Base-by-base conservation (phyloP, 2,113 vertebrate species). In the Potamarius usumacintae region DNA sequence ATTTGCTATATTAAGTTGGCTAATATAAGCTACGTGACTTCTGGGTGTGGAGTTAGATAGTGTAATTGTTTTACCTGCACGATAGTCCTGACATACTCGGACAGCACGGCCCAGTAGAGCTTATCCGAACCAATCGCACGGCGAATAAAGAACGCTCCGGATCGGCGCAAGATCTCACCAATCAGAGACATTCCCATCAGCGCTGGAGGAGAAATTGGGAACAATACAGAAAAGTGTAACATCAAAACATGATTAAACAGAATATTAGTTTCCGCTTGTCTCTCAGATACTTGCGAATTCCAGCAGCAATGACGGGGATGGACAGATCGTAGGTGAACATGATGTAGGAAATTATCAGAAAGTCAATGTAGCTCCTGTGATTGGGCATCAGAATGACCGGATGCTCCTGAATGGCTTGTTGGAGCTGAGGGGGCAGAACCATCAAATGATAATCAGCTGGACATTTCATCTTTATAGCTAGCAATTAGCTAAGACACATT, bases 371-470 rank as follows among this genome's bases (percentile, higher is more conserved):
- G 89, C 98, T 99, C 89, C 98, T 95, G 91, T 99, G 98, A 90
- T 97, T 99, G 90, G 98, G 98, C 93, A 99, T 95, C 92, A 99
- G 94, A 48, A 99, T 96, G n/a, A 99, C 97, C 0, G 98, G 98
- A 86, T 94, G 91, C 87, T 99, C 97, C 91, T 96, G 97, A 90
- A 97, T 93, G 85, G 95, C 96, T 0, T 96, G 96, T 67, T 97
- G 97, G 57, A 99, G 95, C 98, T 99, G 89, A 34, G 42, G 18
- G 10, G 52, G 69, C n/a, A 82, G 67, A 30, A 63, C 17, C n/a
- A 71, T 18, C 0, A 27, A 18, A 55, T 20, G 11, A 11, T 50
- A 67, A 65, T 11, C 42, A 53, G 48, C 11, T 25, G 2, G 4
- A 58, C 15, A 58, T 58, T 58, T 71, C 14, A 74, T 74, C 18